phyloP scores from a whole-genome alignment of 2,888 invertebrate species.

The Pterostichus madidus region DNA sequence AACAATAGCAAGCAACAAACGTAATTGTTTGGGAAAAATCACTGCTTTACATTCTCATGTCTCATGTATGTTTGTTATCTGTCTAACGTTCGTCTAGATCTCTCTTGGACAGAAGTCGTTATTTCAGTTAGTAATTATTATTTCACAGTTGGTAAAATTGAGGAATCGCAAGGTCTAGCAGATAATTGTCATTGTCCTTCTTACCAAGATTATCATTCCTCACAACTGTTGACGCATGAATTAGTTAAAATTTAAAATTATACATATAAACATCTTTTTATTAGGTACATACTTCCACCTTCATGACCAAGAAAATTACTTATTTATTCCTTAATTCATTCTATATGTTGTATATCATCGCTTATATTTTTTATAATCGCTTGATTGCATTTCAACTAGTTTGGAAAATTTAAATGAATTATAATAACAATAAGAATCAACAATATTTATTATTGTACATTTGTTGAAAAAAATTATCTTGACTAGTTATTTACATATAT shows the following conservation, averaged over 20 bases:
- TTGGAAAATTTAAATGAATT: no score
- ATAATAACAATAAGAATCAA: no score
- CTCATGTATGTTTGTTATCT: constrained; percentile 49
- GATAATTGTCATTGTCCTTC: background rate
- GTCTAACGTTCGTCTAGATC: constrained; percentile 27
- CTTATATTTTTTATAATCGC: no score
- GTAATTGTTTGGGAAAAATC: constrained; percentile 67
- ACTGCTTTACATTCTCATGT: constrained; percentile 60
- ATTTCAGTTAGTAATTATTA: background rate
- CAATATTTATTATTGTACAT: no score
- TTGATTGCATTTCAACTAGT: no score
- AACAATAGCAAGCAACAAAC: constrained; percentile 42
- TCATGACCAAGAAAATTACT: background rate
- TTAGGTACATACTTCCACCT: background rate
- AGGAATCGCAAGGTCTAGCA: background rate
- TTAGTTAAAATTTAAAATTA: no score
- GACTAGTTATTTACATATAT: no score
- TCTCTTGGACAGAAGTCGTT: constrained; percentile 3
- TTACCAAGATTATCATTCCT: background rate
- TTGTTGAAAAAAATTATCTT: no score
- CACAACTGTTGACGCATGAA: no score
- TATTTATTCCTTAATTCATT: background rate
- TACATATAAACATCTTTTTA: no score
- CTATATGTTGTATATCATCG: no score
- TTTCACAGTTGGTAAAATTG: background rate